Evolutionary conservation across 2,113 vertebrate species (phyloP).

Genomic region (Microtus ochrogaster): DNA sequence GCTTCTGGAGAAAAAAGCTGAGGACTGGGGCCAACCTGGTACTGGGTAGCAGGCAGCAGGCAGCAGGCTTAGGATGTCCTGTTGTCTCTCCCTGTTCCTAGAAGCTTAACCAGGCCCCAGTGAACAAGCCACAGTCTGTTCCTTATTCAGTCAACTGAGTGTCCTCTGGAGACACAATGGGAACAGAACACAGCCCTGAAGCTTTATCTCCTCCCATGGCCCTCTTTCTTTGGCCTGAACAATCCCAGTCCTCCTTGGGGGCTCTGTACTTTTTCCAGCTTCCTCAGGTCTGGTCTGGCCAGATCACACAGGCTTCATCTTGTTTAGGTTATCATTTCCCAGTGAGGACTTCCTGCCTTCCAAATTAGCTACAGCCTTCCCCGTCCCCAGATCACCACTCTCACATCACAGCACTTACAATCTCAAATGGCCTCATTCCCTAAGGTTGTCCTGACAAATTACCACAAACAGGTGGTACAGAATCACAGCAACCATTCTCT

Average conservation of each 20-base stretch:
- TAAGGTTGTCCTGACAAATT: not conserved
- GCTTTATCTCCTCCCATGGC: not conserved
- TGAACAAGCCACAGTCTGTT: not conserved
- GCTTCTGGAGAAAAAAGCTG: not conserved
- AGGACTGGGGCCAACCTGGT: not conserved
- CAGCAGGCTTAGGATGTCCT: not conserved
- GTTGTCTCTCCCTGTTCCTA: not conserved
- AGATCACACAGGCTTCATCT: not conserved
- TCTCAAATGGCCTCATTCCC: not conserved
- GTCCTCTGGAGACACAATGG: not conserved
- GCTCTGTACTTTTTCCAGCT: not conserved
- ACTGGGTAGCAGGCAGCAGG: no score
- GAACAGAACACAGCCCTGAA: not conserved
- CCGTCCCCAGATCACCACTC: not conserved
- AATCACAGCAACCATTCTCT: not conserved
- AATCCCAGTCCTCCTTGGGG: not conserved
- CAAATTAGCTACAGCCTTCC: not conserved
- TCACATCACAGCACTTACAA: not conserved
- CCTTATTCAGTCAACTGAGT: not conserved
- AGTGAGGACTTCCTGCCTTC: not conserved
- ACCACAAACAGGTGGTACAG: not conserved
- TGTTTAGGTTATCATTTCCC: not conserved
- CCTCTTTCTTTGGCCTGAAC: not conserved
- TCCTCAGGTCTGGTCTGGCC: not conserved
- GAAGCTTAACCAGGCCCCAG: not conserved